These are phyloP conservation scores for Anthophora plumipes DNA, from an alignment of 2,888 invertebrate species.

Conservation along the genomic window DNA sequence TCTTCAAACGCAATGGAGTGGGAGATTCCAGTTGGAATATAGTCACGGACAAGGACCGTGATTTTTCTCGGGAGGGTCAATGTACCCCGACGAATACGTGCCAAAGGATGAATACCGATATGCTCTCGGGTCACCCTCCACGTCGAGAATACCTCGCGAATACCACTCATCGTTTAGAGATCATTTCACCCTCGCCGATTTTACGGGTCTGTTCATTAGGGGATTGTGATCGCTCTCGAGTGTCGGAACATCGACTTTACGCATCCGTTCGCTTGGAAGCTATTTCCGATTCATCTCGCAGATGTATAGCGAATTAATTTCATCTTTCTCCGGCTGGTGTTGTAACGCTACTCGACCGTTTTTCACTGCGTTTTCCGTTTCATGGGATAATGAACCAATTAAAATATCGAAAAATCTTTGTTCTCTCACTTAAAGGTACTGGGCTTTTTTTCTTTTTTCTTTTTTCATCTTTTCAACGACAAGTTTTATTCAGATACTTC, in stretches of 20 bases:
- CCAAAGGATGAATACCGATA: constrained; percentile 57
- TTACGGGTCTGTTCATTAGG: constrained; percentile 30
- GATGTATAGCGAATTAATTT: constrained; percentile 20
- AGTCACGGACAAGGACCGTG: constrained; percentile 61
- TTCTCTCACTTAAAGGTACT: no score
- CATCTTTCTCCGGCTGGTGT: not conserved
- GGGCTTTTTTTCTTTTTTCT: no score
- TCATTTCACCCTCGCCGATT: constrained; percentile 23
- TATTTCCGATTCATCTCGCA: constrained; percentile 10
- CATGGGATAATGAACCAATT: no score
- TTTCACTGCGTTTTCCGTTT: not conserved
- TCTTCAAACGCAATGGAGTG: constrained; percentile 19
- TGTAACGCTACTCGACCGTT: not conserved
- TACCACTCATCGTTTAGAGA: constrained; percentile 35
- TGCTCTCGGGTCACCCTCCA: not conserved
- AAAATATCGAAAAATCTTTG: no score
- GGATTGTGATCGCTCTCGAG: constrained; percentile 25
- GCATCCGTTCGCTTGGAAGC: constrained; percentile 6
- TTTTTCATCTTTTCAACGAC: no score
- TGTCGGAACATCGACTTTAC: constrained; percentile 18
- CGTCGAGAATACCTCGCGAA: constrained; percentile 20
- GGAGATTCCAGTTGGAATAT: constrained; percentile 24
- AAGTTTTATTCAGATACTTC: no score
- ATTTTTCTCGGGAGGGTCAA: constrained; percentile 65
- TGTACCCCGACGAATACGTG: constrained; percentile 58